Conservation (phyloP, 2,113 vertebrate genomes). For the Tonatia bakeri region DNA sequence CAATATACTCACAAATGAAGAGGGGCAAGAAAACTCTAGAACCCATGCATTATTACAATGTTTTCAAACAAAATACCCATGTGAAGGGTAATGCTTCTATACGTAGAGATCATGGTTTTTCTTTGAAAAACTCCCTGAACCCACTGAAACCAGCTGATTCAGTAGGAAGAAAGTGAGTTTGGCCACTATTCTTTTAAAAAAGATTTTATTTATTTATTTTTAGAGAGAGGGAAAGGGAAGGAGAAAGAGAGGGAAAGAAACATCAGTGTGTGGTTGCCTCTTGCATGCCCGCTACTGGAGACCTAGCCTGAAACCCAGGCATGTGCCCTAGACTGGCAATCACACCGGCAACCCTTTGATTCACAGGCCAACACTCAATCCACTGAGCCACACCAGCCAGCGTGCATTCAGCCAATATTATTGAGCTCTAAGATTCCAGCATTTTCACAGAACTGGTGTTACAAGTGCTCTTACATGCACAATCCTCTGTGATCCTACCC, state of each 20-base stretch:
- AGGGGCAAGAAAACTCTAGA: neutral
- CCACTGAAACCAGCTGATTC: neutral
- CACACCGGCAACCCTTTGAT: no score
- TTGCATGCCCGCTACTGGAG: no score
- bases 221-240: no score
- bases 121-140: constrained; percentile 16
- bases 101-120: neutral
- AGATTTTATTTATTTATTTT: no score
- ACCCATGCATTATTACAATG: neutral
- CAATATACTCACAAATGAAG: neutral
- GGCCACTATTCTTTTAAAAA: neutral
- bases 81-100: neutral
- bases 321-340: no score
- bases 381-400: no score
- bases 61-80: neutral
- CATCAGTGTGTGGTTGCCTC: no score
- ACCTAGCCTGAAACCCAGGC: no score
- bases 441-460: constrained; percentile 22
- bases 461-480: neutral
- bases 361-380: no score
- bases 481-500: neutral
- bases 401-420: neutral
- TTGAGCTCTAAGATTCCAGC: neutral
- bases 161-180: constrained; percentile 29
- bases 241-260: no score